Evolutionary conservation across 2,113 vertebrate genomes (phyloP).

Genomic region (Procapra przewalskii): DNA sequence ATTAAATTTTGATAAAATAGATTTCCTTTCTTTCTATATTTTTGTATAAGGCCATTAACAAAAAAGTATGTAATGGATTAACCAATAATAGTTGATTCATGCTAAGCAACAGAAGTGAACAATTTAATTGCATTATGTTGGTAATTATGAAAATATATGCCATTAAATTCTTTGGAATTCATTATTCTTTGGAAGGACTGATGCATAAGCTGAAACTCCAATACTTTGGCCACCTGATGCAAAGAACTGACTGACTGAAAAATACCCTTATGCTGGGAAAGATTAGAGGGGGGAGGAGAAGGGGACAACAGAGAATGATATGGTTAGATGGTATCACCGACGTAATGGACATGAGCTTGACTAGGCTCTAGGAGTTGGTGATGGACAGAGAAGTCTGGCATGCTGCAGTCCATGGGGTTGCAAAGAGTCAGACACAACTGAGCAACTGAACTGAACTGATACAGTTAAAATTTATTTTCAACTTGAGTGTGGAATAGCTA

Average conservation of each 20-base stretch:
- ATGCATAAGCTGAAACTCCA: neutral
- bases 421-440: neutral
- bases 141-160: neutral
- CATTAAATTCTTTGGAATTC: neutral
- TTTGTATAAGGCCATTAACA: neutral
- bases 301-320: neutral
- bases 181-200: neutral
- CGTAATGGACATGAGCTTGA: neutral
- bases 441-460: neutral
- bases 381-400: neutral
- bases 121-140: neutral
- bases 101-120: neutral
- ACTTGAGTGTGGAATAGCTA: neutral
- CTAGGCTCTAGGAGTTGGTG: neutral
- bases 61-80: neutral
- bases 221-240: neutral
- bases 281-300: neutral
- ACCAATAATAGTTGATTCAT: neutral
- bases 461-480: neutral
- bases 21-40: neutral
- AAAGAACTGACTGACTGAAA: neutral
- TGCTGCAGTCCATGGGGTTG: neutral
- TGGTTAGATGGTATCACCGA: neutral
- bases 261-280: neutral
- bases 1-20: neutral